phyloP scores from a whole-genome alignment of 2,888 invertebrate species.

The Megamerina dolium region DNA sequence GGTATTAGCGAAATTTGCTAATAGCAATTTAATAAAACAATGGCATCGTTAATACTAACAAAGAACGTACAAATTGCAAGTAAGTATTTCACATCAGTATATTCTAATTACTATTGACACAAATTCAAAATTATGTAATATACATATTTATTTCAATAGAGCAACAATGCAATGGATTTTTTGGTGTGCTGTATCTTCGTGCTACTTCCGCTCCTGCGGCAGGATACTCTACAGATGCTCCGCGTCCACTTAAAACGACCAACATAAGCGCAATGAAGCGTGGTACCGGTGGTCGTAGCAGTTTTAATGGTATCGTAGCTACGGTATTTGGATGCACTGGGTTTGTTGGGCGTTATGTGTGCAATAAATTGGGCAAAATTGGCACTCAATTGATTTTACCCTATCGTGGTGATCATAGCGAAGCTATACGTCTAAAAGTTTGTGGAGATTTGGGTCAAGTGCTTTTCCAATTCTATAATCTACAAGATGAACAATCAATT shows the following conservation, averaged over 20 bases:
- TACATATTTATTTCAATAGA: constrained; percentile 16
- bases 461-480: constrained; percentile 76
- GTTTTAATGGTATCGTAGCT: constrained; percentile 95
- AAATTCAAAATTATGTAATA: constrained; percentile 8
- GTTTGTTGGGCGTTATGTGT: constrained; percentile 80
- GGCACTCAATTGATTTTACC: constrained; percentile 88
- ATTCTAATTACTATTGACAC: background rate
- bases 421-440: constrained; percentile 71
- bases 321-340: constrained; percentile 95
- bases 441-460: constrained; percentile 94
- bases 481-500: constrained; percentile 82
- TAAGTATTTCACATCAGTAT: constrained; percentile 27
- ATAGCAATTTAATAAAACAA: no score
- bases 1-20: no score
- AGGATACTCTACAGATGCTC: constrained; percentile 36
- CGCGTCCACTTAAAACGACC: constrained; percentile 49
- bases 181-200: constrained; percentile 42
- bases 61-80: constrained; percentile 42
- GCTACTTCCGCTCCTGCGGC: constrained; percentile 25
- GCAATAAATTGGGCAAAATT: constrained; percentile 82
- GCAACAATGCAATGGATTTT: constrained; percentile 35
- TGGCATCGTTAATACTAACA: constrained; percentile 43
- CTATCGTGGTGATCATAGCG: constrained; percentile 81
- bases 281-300: constrained; percentile 88
- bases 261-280: constrained; percentile 66